These are phyloP conservation scores for Diacarnus erythraeanus DNA, from an alignment of 37 sponge, comb jelly and placozoan genomes.

Conservation along the genomic window DNA sequence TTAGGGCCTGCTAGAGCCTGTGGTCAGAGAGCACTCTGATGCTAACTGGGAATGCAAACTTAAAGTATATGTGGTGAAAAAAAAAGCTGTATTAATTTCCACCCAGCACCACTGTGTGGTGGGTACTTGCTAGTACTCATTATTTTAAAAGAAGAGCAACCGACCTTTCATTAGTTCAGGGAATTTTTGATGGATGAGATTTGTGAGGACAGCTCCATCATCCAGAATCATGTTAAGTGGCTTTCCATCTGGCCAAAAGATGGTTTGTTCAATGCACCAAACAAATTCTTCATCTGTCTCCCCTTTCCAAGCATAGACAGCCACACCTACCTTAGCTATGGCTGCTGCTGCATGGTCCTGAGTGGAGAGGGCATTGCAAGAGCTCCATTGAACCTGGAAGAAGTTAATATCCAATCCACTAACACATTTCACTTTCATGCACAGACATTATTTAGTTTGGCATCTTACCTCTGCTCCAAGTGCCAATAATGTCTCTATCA, in stretches of 20 bases:
- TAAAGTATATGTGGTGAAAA: too few relatives aligned
- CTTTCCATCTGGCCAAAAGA: conserved; percentile 92
- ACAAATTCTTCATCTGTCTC: conserved; percentile 99
- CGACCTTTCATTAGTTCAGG: conserved; percentile 72
- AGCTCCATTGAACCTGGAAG: conserved; percentile 94
- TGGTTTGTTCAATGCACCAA: conserved; percentile 99
- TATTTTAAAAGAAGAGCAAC: not conserved
- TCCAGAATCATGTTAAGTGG: conserved; percentile 99
- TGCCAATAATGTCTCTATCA: conserved; percentile 92
- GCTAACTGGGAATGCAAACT: too few relatives aligned
- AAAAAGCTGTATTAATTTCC: too few relatives aligned
- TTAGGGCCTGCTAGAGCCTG: too few relatives aligned
- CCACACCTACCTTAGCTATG: conserved; percentile 86
- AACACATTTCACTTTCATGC: too few relatives aligned
- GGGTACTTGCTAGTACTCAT: too few relatives aligned
- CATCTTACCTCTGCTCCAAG: conserved; percentile 90
- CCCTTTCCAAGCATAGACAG: conserved; percentile 99
- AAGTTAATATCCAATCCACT: too few relatives aligned
- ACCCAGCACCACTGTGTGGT: too few relatives aligned
- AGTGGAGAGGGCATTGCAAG: conserved; percentile 98
- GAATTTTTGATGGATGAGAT: conserved; percentile 89
- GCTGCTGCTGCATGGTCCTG: conserved; percentile 99
- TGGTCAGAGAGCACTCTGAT: too few relatives aligned
- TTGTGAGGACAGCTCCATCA: conserved; percentile 99
- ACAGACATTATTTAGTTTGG: too few relatives aligned